Evolutionary conservation across 2,797 vertebrate genomes (phyloP).

Genomic region (Orestias chungarensis): DNA sequence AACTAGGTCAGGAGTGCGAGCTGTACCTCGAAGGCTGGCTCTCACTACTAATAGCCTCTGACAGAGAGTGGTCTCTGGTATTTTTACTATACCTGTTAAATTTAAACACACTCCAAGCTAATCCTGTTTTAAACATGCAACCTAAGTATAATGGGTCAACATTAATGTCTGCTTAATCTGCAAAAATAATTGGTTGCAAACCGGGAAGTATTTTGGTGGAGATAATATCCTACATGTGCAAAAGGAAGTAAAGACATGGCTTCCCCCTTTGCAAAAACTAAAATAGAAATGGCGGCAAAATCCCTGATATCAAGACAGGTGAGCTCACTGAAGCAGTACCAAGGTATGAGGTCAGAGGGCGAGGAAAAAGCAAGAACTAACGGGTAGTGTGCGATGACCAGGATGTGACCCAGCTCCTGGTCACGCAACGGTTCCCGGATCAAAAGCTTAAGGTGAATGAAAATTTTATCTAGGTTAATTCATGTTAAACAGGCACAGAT

Average conservation of each 20-base stretch:
- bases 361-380: constrained; percentile 34
- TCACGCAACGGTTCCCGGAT: constrained; percentile 41
- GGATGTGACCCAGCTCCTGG: constrained; percentile 45
- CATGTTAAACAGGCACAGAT: not conserved
- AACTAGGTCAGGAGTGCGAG: constrained; percentile 78
- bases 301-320: constrained; percentile 14
- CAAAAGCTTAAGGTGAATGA: not conserved
- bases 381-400: constrained; percentile 59
- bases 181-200: not conserved
- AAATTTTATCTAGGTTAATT: constrained; percentile 19
- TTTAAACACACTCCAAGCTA: not conserved
- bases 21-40: constrained; percentile 53
- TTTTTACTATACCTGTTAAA: constrained; percentile 26
- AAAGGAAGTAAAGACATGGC: constrained; percentile 25
- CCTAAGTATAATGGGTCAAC: constrained; percentile 1
- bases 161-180: not conserved
- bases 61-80: constrained; percentile 46
- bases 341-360: constrained; percentile 41
- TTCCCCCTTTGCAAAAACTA: constrained; percentile 27
- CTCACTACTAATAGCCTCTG: constrained; percentile 50
- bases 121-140: constrained; percentile 14
- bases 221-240: constrained; percentile 64
- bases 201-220: constrained; percentile 74
- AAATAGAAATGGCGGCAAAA: constrained; percentile 30
- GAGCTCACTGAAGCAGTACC: constrained; percentile 37